phyloP scores from a whole-genome alignment of 2,113 vertebrate genomes.

The Rissa tridactyla region DNA sequence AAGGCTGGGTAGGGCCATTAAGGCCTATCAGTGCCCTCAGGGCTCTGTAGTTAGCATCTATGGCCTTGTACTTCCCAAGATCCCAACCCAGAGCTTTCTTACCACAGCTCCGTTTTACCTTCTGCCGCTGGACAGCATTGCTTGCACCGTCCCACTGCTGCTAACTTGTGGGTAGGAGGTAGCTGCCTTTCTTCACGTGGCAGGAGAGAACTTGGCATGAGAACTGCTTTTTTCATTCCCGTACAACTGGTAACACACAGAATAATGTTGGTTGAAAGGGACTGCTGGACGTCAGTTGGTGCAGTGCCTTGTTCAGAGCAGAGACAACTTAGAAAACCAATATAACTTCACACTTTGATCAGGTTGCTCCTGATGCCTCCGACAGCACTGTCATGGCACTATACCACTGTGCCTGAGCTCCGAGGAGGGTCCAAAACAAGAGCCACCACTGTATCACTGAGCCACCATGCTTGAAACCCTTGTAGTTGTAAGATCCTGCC shows the following conservation, averaged over 20 bases:
- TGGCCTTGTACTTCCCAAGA: not conserved
- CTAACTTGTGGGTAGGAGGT: not conserved
- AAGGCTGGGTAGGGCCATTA: not conserved
- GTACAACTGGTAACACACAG: not conserved
- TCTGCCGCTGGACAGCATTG: not conserved
- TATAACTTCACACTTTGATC: not conserved
- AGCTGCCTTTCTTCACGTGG: not conserved
- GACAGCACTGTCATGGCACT: accelerated
- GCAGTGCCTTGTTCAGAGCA: not conserved
- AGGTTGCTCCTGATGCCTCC: not conserved
- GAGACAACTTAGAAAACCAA: not conserved
- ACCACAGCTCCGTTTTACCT: not conserved
- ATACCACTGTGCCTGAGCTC: not conserved
- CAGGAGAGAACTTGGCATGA: not conserved
- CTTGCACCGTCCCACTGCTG: accelerated
- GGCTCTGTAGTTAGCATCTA: not conserved
- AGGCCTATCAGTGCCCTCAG: not conserved
- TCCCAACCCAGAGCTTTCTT: not conserved
- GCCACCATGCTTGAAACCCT: not conserved
- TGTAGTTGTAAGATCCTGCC: not conserved
- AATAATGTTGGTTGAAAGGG: too few species aligned
- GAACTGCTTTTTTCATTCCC: not conserved
- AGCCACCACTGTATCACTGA: too few species aligned
- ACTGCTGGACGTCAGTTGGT: not conserved
- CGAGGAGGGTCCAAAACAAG: not conserved